These are phyloP conservation scores for Gobio gobio DNA, from an alignment of 2,113 vertebrate species.

Conservation along the genomic window DNA sequence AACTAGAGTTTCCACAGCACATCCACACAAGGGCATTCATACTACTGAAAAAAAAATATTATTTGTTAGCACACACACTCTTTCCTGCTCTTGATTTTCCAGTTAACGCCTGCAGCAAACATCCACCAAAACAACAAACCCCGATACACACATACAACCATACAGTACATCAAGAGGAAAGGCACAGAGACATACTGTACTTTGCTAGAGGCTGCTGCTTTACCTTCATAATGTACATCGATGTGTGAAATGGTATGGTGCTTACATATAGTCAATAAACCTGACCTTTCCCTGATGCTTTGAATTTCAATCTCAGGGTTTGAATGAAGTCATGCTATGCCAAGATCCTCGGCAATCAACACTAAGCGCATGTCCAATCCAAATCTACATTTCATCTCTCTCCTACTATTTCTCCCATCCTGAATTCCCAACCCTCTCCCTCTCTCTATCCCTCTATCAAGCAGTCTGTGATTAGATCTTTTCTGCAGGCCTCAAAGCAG, in stretches of 20 bases:
- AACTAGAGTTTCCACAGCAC: conserved; percentile 15
- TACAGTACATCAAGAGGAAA: conserved; percentile 18
- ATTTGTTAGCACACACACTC: neutral
- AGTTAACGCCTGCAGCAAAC: conserved; percentile 23
- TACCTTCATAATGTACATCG: conserved; percentile 5
- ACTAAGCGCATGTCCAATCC: conserved; percentile 3
- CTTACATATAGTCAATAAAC: conserved; percentile 6
- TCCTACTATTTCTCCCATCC: neutral
- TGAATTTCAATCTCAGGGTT: conserved; percentile 6
- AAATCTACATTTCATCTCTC: conserved; percentile 12
- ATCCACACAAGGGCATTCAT: neutral
- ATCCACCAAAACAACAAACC: conserved; percentile 15
- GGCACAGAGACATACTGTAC: neutral
- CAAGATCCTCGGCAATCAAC: conserved; percentile 24
- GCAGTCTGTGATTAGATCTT: conserved; percentile 36
- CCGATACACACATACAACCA: conserved; percentile 28
- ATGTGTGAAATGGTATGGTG: conserved; percentile 17
- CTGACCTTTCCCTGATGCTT: conserved; percentile 20
- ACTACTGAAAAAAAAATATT: neutral
- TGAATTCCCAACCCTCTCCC: conserved; percentile 9
- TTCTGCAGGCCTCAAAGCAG: conserved; percentile 33
- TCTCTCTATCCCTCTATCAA: conserved; percentile 30
- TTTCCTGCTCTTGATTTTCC: conserved; percentile 17
- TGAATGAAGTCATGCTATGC: neutral
- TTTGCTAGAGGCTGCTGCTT: conserved; percentile 27